These are phyloP conservation scores for Sebastes iracundus DNA, from an alignment of 2,797 vertebrate genomes.

Conservation along the genomic window DNA sequence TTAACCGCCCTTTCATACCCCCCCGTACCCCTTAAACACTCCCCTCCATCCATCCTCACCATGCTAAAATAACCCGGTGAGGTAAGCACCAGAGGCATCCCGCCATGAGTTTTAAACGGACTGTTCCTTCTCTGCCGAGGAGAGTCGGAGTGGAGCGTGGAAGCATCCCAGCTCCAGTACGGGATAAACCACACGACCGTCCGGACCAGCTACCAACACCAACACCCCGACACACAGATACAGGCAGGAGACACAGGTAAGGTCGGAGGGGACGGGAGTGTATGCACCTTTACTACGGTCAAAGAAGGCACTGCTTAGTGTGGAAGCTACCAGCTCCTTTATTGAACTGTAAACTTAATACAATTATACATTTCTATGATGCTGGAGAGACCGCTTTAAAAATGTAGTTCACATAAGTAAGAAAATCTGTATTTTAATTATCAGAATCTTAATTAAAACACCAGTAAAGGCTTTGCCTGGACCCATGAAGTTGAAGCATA, in stretches of 20 bases:
- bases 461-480: background rate
- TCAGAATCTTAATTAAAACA: background rate
- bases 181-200: conserved; percentile 26
- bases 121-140: conserved; percentile 39
- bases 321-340: background rate
- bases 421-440: background rate
- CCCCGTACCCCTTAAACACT: conserved; percentile 10
- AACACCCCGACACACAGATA: background rate
- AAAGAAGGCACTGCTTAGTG: background rate
- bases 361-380: background rate
- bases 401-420: background rate
- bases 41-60: conserved; percentile 61
- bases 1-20: conserved; percentile 43
- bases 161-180: conserved; percentile 49
- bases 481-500: background rate
- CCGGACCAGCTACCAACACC: conserved; percentile 10
- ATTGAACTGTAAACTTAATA: background rate
- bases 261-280: background rate
- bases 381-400: background rate
- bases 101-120: conserved; percentile 66
- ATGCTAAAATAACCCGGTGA: conserved; percentile 83
- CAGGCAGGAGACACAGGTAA: conserved; percentile 60
- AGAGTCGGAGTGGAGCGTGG: conserved; percentile 50
- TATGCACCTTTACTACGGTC: background rate
- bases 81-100: conserved; percentile 73